These are phyloP conservation scores for Caprella mutica DNA, from an alignment of 2,888 invertebrate genomes.

Conservation along the genomic window DNA sequence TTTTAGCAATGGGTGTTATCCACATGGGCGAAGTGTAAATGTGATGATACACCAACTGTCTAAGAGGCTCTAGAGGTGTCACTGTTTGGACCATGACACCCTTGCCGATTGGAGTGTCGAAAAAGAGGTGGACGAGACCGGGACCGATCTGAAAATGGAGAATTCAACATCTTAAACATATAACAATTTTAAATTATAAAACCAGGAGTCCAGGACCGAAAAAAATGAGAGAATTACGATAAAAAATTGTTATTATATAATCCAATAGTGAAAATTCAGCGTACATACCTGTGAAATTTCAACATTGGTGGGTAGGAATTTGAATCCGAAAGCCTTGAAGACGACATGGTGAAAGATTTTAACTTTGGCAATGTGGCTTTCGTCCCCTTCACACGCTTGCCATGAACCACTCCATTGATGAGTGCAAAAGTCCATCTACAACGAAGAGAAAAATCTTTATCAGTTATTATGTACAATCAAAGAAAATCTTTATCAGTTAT, in stretches of 20 bases:
- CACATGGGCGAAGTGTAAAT: constrained; percentile 54
- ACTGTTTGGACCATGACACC: constrained; percentile 60
- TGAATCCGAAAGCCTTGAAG: constrained; percentile 47
- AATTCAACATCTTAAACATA: no score
- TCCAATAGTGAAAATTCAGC: no score
- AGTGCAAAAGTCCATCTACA: constrained; percentile 41
- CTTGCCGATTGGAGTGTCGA: constrained; percentile 41
- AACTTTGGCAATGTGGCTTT: constrained; percentile 54
- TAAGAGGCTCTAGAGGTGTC: constrained; percentile 62
- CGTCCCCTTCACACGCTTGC: constrained; percentile 44
- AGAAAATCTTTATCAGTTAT: background rate
- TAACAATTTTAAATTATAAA: background rate
- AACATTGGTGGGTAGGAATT: no score
- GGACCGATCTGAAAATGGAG: constrained; percentile 40
- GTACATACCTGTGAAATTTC: no score
- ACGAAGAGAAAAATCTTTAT: background rate
- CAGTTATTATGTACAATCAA: background rate
- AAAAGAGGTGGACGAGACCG: constrained; percentile 44
- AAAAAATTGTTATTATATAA: constrained; percentile 3
- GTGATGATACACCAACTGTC: constrained; percentile 65
- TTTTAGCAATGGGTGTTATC: constrained; percentile 48
- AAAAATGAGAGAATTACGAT: constrained; percentile 7
- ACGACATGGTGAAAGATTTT: constrained; percentile 52
- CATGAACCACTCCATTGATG: constrained; percentile 55
- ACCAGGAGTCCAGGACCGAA: no score